Percentiles rank a stretch among this genome's conserved stretches.
phyloP scores from a whole-genome alignment of 2,797 vertebrate species.

The Pangasius mekongensis region DNA sequence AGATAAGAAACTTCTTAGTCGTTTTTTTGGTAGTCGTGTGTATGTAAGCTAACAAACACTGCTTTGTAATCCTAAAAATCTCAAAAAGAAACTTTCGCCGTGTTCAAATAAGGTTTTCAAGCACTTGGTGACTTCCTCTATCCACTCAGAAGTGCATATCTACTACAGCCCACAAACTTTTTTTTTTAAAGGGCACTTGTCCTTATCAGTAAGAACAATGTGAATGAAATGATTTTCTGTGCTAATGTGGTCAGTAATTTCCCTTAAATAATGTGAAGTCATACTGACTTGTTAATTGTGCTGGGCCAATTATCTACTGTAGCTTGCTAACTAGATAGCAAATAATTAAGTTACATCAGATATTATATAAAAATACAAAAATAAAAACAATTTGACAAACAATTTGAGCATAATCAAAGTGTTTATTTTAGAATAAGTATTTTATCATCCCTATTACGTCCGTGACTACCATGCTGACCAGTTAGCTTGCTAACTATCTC shows the following conservation, averaged over 20 bases:
- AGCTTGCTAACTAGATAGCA: no score
- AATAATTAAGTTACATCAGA: no score
- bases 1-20: background rate
- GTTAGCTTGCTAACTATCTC: background rate
- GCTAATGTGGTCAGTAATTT: no score
- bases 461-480: background rate
- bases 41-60: background rate
- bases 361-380: no score
- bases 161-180: background rate
- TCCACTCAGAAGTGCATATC: background rate
- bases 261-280: no score
- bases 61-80: background rate
- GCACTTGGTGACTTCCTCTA: background rate
- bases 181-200: no score
- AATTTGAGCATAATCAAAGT: no score
- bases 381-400: no score
- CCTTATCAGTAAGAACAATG: background rate
- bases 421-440: background rate
- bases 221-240: background rate
- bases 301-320: no score
- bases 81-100: background rate
- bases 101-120: background rate
- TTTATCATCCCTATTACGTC: background rate
- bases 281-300: no score
- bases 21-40: background rate